Conservation (phyloP, 2,113 vertebrate genomes). For the Sphaerodactylus townsendi region DNA sequence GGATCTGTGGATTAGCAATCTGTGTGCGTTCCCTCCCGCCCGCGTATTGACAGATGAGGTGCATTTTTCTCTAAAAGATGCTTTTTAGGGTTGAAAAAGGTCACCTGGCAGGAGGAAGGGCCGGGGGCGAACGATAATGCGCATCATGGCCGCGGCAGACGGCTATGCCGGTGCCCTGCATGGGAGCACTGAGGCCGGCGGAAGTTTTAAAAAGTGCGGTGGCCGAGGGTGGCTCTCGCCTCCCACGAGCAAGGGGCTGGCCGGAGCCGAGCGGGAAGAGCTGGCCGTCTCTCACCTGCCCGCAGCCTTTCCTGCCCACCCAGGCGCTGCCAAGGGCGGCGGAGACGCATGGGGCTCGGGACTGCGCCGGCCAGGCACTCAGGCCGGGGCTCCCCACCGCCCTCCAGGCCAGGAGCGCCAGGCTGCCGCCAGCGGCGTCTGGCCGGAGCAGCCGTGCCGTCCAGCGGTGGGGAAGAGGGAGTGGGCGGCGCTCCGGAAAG, state of each 20-base stretch:
- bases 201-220: not conserved
- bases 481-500: slow-evolving; percentile 42
- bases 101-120: not conserved
- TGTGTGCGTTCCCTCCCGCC: too few relatives aligned
- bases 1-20: not conserved
- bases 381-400: too few relatives aligned
- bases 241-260: too few relatives aligned
- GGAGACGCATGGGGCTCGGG: not conserved
- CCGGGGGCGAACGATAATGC: too few relatives aligned
- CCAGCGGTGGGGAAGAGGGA: slow-evolving; percentile 1
- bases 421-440: not conserved
- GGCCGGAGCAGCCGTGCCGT: not conserved
- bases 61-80: not conserved
- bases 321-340: not conserved
- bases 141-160: too few relatives aligned
- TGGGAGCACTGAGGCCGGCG: not conserved
- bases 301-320: not conserved
- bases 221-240: too few relatives aligned
- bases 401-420: not conserved
- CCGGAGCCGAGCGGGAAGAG: slow-evolving; percentile 9
- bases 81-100: not conserved
- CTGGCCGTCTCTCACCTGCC: not conserved
- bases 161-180: not conserved
- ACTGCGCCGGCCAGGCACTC: not conserved
- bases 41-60: not conserved